Evolutionary conservation across 2,888 invertebrate species (phyloP).

Genomic region (Antheraea yamamai): DNA sequence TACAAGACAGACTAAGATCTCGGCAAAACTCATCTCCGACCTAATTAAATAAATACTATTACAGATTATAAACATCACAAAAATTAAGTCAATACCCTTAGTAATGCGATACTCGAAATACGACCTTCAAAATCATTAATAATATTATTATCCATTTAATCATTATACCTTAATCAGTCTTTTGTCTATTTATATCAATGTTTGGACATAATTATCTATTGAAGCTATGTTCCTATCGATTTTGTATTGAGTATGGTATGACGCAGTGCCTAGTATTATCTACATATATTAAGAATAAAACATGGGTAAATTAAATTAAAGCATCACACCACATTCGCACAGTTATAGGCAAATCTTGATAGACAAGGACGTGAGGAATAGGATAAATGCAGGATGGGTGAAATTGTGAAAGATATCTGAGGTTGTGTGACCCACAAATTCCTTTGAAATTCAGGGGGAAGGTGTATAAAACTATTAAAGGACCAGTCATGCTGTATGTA

Average conservation of each 20-base stretch:
- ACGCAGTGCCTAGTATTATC: neutral
- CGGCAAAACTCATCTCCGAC: too few relatives aligned
- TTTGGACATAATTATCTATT: neutral
- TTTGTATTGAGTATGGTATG: neutral
- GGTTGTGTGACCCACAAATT: too few relatives aligned
- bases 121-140: neutral
- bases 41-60: neutral
- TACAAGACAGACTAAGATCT: too few relatives aligned
- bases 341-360: too few relatives aligned
- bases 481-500: too few relatives aligned
- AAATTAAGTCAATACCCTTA: slow-evolving; percentile 14
- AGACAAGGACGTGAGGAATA: too few relatives aligned
- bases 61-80: slow-evolving; percentile 34
- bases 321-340: too few relatives aligned
- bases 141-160: neutral
- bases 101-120: neutral
- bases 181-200: neutral
- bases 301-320: too few relatives aligned
- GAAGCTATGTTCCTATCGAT: neutral
- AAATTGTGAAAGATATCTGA: too few relatives aligned
- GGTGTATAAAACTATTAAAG: too few relatives aligned
- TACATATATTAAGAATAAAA: neutral
- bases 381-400: too few relatives aligned
- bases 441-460: too few relatives aligned
- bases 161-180: neutral